Percentiles rank a stretch among this genome's conserved stretches.
phyloP scores from a whole-genome alignment of 1,140 invertebrate species.

The Cotesia chilonis region DNA sequence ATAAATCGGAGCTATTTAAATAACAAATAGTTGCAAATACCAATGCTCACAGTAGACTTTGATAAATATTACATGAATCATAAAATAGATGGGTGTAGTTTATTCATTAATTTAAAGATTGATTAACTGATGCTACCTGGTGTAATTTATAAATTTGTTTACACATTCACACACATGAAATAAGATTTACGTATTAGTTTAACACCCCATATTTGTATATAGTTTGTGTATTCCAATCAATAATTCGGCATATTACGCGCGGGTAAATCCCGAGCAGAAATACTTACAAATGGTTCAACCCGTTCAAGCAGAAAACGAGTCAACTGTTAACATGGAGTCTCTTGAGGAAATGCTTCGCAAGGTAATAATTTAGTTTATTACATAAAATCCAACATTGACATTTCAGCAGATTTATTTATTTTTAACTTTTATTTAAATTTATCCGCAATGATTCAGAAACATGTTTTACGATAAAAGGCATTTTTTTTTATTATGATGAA shows the following conservation, averaged over 20 bases:
- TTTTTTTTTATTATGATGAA: background rate
- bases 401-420: conserved; percentile 34
- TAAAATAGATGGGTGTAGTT: no score
- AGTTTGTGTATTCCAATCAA: conserved; percentile 18
- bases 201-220: background rate
- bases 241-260: conserved; percentile 18
- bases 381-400: conserved; percentile 23
- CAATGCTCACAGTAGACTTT: background rate
- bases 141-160: no score
- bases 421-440: conserved; percentile 11
- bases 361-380: conserved; percentile 64
- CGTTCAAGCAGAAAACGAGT: conserved; percentile 71
- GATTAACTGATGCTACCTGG: no score
- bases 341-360: conserved; percentile 84
- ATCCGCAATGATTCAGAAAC: background rate
- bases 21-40: no score
- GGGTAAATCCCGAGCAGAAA: conserved; percentile 22
- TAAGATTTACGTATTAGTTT: no score
- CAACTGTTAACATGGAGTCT: conserved; percentile 80
- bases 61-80: no score
- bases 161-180: no score
- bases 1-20: no score
- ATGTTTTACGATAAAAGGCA: background rate
- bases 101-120: no score
- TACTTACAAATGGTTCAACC: conserved; percentile 60